Evolutionary conservation across 2,113 vertebrate species (phyloP).

Genomic region (Danionella cerebrum): DNA sequence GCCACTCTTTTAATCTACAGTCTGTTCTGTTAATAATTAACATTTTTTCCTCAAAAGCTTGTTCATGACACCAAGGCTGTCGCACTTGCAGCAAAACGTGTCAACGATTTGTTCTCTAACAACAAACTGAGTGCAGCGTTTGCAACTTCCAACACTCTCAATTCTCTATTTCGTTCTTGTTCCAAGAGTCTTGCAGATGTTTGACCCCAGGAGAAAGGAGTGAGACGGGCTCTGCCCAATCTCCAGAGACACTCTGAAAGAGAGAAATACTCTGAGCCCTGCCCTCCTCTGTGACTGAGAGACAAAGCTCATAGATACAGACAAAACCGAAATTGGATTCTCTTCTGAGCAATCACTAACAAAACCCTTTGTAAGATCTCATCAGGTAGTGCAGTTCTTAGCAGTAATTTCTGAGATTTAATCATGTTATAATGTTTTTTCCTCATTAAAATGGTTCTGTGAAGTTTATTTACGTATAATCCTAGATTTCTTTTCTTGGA

Average conservation of each 20-base stretch:
- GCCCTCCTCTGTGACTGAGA: conserved; percentile 15
- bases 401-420: too few relatives aligned
- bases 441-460: too few relatives aligned
- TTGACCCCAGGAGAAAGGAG: conserved; percentile 34
- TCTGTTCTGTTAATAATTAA: not conserved
- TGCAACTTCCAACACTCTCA: not conserved
- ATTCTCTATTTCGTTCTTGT: not conserved
- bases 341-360: conserved; percentile 19
- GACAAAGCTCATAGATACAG: conserved; percentile 17
- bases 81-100: not conserved
- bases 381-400: not conserved
- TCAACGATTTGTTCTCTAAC: not conserved
- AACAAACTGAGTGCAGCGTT: not conserved
- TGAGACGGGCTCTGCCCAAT: conserved; percentile 37
- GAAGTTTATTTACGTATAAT: too few relatives aligned
- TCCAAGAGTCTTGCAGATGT: conserved; percentile 32
- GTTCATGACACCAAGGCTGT: not conserved
- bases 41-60: not conserved
- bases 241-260: conserved; percentile 32
- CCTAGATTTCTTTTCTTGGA: too few relatives aligned
- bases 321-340: not conserved
- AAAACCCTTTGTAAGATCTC: not conserved
- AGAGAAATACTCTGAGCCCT: not conserved
- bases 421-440: too few relatives aligned
- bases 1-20: too few relatives aligned